A percentile compares a stretch with the other conserved stretches of the same genome.
Conservation (phyloP, 2,113 vertebrate species). For the Dicrurus megarhynchus region DNA sequence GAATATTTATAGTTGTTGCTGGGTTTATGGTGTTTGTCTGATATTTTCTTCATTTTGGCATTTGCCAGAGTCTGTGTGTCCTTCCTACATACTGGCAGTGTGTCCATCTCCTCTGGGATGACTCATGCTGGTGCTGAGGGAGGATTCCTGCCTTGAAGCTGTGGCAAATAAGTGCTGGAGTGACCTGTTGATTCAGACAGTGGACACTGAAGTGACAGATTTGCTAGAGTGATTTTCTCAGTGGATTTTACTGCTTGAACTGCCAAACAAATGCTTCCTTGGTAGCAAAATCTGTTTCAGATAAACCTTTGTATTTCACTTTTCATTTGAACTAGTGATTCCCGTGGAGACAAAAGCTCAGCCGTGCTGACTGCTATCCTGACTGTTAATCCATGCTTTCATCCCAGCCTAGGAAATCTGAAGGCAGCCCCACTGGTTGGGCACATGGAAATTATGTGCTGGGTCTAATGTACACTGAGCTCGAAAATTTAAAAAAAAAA, state of each 20-base stretch:
- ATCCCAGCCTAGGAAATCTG: background rate
- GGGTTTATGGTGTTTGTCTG: background rate
- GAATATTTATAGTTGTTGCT: background rate
- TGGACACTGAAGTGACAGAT: background rate
- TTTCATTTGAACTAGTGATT: background rate
- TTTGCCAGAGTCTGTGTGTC: background rate
- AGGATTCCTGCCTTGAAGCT: background rate
- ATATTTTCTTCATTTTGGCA: background rate
- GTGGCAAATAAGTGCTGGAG: background rate
- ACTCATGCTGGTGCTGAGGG: background rate
- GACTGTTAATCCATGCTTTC: background rate
- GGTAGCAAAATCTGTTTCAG: background rate
- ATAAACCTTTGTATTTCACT: background rate
- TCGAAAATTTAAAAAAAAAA: background rate
- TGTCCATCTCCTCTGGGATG: background rate
- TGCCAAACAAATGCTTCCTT: background rate
- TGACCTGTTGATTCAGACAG: background rate
- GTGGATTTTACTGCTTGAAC: background rate
- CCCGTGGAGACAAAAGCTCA: background rate
- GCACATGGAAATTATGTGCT: fast-evolving
- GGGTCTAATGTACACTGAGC: background rate
- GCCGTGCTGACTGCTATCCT: background rate
- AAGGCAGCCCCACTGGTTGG: background rate
- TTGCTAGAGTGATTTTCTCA: background rate
- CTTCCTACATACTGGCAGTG: background rate